These are phyloP conservation scores for Philonicus albiceps DNA, from an alignment of 2,888 invertebrate species.

Conservation along the genomic window DNA sequence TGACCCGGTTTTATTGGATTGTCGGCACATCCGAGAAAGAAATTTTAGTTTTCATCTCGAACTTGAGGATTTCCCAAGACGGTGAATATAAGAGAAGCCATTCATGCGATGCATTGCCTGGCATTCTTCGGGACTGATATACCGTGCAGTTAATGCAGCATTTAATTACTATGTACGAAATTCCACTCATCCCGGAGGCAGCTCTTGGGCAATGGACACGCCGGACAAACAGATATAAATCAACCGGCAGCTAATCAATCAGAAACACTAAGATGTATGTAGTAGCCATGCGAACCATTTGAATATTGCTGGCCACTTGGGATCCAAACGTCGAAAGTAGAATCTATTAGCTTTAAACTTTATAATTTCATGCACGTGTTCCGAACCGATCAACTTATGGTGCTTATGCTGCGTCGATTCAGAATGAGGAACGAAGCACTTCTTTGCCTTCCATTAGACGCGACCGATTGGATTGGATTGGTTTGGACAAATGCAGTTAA, in stretches of 20 bases:
- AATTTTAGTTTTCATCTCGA: not conserved
- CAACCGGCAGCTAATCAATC: conserved; percentile 6
- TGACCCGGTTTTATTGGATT: conserved; percentile 31
- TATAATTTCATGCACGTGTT: not conserved
- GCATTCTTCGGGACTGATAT: not conserved
- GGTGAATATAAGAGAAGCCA: not conserved
- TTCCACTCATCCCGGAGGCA: not conserved
- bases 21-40: not conserved
- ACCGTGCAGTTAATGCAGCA: not conserved
- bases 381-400: not conserved
- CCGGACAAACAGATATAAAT: conserved; percentile 5
- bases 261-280: not conserved
- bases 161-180: conserved; percentile 9
- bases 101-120: not conserved
- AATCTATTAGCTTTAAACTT: not conserved
- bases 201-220: not conserved
- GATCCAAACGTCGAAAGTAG: not conserved
- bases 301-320: not conserved
- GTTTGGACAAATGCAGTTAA: not conserved
- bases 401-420: not conserved
- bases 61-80: not conserved
- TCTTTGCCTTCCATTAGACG: not conserved
- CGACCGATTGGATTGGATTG: not conserved
- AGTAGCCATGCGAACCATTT: not conserved
- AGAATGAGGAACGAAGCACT: not conserved